Conservation (phyloP, 2,113 vertebrate genomes). For the Megaptera novaeangliae region DNA sequence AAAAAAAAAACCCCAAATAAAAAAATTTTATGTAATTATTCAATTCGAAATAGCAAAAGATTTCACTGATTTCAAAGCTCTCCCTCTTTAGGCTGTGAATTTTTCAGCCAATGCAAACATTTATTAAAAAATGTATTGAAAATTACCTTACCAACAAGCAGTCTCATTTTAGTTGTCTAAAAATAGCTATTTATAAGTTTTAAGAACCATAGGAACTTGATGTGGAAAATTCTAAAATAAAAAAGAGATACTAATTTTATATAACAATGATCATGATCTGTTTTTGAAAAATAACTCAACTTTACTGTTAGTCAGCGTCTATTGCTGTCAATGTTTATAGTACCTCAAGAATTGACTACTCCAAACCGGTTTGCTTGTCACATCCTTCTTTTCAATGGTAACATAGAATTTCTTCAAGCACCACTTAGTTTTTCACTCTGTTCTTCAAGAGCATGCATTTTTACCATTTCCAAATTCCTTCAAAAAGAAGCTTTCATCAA, state of each 20-base stretch:
- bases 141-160: not conserved
- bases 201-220: not conserved
- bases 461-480: not conserved
- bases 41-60: constrained; percentile 73
- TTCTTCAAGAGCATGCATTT: not conserved
- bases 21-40: constrained; percentile 79
- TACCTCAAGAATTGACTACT: not conserved
- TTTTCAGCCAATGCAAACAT: not conserved
- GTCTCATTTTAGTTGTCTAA: not conserved
- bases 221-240: not conserved
- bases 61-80: constrained; percentile 42
- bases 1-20: not conserved
- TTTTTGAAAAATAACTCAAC: not conserved
- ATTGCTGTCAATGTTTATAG: not conserved
- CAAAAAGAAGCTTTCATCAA: not conserved
- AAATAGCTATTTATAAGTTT: not conserved
- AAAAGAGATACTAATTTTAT: not conserved
- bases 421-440: not conserved
- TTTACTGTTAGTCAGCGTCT: not conserved
- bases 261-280: not conserved
- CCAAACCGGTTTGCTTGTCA: not conserved
- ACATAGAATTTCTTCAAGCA: not conserved
- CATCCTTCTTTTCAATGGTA: not conserved
- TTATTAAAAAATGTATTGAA: not conserved
- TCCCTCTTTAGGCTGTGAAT: not conserved